Percentiles rank a stretch among this genome's conserved stretches.
Conservation (phyloP, 2,797 vertebrate species). For the Natrix natrix region DNA sequence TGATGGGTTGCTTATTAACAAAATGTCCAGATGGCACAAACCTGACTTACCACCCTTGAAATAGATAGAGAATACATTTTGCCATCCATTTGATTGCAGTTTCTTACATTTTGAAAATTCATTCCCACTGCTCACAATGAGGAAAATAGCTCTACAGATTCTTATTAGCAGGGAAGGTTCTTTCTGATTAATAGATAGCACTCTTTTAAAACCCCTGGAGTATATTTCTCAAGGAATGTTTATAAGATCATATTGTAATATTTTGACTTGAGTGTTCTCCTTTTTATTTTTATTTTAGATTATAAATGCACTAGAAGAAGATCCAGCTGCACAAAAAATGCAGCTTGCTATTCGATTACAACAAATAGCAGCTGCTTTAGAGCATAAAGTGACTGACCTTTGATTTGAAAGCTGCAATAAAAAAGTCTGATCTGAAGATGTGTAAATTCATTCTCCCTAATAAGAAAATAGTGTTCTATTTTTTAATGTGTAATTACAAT, state of each 20-base stretch:
- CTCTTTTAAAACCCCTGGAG: not conserved
- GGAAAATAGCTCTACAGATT: not conserved
- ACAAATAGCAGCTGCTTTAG: conserved; percentile 92
- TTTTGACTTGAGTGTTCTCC: conserved; percentile 34
- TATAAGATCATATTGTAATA: not conserved
- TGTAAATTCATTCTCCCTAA: conserved; percentile 72
- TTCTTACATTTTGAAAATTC: not conserved
- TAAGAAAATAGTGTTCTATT: conserved; percentile 76
- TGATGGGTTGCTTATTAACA: not conserved
- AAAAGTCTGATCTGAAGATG: conserved; percentile 69
- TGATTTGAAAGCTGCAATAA: conserved; percentile 76
- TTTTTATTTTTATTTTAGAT: conserved; percentile 77
- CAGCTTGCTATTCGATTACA: conserved; percentile 96
- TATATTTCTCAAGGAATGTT: not conserved
- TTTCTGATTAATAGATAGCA: not conserved
- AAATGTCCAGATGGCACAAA: not conserved
- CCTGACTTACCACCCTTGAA: not conserved
- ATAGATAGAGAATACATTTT: not conserved
- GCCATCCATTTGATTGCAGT: not conserved
- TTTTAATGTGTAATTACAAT: conserved; percentile 73
- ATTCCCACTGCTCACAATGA: not conserved
- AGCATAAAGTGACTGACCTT: conserved; percentile 99
- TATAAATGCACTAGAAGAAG: conserved; percentile 92
- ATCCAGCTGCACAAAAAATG: conserved; percentile 96
- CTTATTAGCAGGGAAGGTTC: not conserved